Evolutionary conservation across 2,888 invertebrate species (phyloP).

Genomic region (Polyommatus iphigenia): DNA sequence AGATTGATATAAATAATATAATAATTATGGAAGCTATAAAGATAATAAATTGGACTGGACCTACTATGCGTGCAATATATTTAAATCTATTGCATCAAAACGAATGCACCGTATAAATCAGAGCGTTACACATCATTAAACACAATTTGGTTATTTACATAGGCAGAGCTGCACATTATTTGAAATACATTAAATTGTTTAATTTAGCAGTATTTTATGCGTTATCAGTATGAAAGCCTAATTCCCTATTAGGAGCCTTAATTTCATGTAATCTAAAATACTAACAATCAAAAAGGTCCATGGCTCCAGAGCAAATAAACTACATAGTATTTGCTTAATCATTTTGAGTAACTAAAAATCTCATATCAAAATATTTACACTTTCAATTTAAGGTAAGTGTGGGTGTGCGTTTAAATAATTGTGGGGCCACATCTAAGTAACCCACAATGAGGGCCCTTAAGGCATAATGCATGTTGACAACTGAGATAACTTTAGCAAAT

Average conservation of each 20-base stretch:
- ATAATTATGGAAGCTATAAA: not conserved
- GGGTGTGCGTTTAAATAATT: slow-evolving; percentile 23
- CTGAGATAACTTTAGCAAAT: slow-evolving; percentile 74
- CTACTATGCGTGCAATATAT: not conserved
- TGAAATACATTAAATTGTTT: slow-evolving; percentile 14
- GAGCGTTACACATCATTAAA: slow-evolving; percentile 10
- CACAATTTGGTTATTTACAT: slow-evolving; percentile 20
- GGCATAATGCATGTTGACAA: slow-evolving; percentile 70
- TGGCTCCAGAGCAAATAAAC: not conserved
- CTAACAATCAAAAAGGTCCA: not conserved
- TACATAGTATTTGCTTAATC: not conserved
- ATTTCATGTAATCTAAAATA: not conserved
- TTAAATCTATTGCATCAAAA: slow-evolving; percentile 13
- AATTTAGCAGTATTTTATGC: not conserved
- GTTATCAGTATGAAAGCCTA: not conserved
- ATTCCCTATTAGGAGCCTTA: not conserved
- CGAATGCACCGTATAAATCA: slow-evolving; percentile 16
- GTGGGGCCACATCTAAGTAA: not conserved
- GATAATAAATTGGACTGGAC: not conserved
- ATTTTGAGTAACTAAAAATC: not conserved
- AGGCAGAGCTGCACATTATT: not conserved
- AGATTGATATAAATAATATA: too few relatives aligned
- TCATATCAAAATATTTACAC: slow-evolving; percentile 17
- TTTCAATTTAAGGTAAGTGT: not conserved
- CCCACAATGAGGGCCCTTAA: slow-evolving; percentile 54